These are phyloP conservation scores for rat (Rattus norvegicus) DNA, from an alignment of 2,113 vertebrate species.

Conservation along the genomic window DNA sequence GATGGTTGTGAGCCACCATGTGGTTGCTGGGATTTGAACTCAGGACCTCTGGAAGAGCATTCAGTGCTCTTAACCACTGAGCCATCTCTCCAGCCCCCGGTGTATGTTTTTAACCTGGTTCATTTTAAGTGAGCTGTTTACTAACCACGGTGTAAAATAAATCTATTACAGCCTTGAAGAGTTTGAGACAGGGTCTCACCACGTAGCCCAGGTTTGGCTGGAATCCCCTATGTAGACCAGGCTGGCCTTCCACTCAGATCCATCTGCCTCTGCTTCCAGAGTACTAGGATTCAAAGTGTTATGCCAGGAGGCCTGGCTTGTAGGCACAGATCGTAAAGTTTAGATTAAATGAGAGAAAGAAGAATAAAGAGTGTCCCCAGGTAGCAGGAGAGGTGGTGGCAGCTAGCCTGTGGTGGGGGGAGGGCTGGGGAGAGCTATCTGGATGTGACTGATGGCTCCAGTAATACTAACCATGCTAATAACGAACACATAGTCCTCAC, in stretches of 20 bases:
- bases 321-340: constrained; percentile 3
- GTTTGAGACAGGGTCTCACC: neutral
- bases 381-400: neutral
- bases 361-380: neutral
- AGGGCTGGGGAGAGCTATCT: neutral
- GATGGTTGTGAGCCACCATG: too few relatives aligned
- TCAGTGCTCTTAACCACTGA: too few relatives aligned
- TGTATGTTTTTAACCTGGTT: neutral
- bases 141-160: neutral
- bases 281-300: neutral
- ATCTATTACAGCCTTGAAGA: neutral
- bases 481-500: neutral
- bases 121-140: constrained; percentile 33
- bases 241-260: neutral
- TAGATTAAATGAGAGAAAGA: neutral
- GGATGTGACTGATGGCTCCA: neutral
- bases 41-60: too few relatives aligned
- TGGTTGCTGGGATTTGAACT: too few relatives aligned
- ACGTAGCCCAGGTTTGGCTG: neutral
- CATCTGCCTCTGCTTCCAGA: neutral
- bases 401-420: neutral
- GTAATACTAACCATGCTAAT: neutral
- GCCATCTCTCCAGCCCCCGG: too few relatives aligned
- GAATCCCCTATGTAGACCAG: neutral
- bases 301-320: neutral